These are phyloP conservation scores for Beaufortia kweichowensis DNA, from an alignment of 2,113 vertebrate species.

Conservation along the genomic window DNA sequence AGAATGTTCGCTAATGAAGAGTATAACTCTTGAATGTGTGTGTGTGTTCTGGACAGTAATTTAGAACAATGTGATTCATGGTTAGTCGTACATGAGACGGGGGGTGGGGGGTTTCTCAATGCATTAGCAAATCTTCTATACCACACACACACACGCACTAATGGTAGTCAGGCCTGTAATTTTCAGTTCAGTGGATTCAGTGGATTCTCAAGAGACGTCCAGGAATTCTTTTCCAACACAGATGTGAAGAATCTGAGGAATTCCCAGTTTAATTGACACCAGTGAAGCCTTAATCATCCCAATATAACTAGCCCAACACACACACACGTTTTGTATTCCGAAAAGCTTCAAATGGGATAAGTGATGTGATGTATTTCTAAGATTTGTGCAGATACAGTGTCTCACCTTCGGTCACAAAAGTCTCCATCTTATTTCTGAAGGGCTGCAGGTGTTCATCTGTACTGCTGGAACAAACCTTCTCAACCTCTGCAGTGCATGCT, in stretches of 20 bases:
- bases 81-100: constrained; percentile 42
- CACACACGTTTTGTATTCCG: neutral
- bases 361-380: too few species aligned
- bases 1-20: too few species aligned
- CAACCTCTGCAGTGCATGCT: constrained; percentile 89
- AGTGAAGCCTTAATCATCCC: constrained; percentile 8
- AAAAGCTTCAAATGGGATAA: too few species aligned
- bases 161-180: constrained; percentile 50
- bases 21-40: neutral
- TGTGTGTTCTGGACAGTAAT: constrained; percentile 17
- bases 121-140: constrained; percentile 43
- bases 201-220: constrained; percentile 2
- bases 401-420: constrained; percentile 89
- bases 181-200: constrained; percentile 19
- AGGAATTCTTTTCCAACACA: neutral
- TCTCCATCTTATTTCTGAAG: constrained; percentile 94
- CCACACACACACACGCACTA: constrained; percentile 36
- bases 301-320: neutral
- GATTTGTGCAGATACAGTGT: too few species aligned
- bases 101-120: constrained; percentile 51
- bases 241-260: constrained; percentile 40
- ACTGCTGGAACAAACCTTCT: constrained; percentile 88
- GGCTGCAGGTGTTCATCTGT: constrained; percentile 91
- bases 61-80: constrained; percentile 41
- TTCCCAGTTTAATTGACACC: constrained; percentile 36